Evolutionary conservation across 2,888 invertebrate species (phyloP).

Genomic region (Pandemis cinnamomeana): DNA sequence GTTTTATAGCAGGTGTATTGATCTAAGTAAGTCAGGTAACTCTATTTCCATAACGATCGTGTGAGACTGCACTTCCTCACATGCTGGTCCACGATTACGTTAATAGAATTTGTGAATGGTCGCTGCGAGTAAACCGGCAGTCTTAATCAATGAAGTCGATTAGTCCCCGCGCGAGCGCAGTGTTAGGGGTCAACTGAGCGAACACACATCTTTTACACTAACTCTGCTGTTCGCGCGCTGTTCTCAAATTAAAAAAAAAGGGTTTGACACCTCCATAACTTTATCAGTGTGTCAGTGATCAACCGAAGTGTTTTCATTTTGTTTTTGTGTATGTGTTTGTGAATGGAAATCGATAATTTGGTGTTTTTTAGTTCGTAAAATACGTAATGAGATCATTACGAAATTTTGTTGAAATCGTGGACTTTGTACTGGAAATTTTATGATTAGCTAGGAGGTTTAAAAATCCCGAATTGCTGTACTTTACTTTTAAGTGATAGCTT

Average conservation of each 20-base stretch:
- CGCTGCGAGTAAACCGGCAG: constrained; percentile 41
- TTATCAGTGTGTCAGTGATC: background rate
- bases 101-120: constrained; percentile 20
- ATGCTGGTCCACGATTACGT: constrained; percentile 17
- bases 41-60: constrained; percentile 1
- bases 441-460: background rate
- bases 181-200: constrained; percentile 55
- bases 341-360: background rate
- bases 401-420: background rate
- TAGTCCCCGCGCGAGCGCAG: constrained; percentile 48
- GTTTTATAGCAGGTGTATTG: no score
- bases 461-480: background rate
- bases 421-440: constrained; percentile 18
- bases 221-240: constrained; percentile 2
- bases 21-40: background rate
- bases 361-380: background rate
- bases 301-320: constrained; percentile 21
- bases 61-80: constrained; percentile 1
- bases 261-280: background rate
- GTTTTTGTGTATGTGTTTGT: background rate
- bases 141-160: constrained; percentile 55
- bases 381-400: background rate
- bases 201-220: constrained; percentile 44
- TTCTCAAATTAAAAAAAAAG: constrained; percentile 11
- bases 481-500: no score